Evolutionary conservation across 2,113 vertebrate species (phyloP).

Genomic region (Pteruthius melanotis): DNA sequence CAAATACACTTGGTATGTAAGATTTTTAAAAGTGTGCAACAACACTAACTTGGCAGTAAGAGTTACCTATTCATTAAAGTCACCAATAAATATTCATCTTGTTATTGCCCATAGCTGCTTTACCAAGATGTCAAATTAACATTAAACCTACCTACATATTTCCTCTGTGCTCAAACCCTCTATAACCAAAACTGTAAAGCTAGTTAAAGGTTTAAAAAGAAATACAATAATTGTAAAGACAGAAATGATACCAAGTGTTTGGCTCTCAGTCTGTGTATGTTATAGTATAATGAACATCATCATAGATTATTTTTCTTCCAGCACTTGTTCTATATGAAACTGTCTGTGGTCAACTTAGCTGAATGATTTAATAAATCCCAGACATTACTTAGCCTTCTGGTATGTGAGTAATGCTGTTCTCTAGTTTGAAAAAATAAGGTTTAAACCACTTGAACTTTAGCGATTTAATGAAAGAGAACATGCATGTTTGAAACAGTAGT

Average conservation of each 20-base stretch:
- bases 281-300: background rate
- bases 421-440: constrained; percentile 40
- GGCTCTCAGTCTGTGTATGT: background rate
- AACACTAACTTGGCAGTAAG: background rate
- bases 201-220: background rate
- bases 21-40: background rate
- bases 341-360: constrained; percentile 43
- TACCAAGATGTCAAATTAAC: background rate
- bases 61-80: background rate
- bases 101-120: background rate
- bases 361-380: constrained; percentile 57
- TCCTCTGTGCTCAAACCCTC: background rate
- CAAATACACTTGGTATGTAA: background rate
- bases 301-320: constrained; percentile 12
- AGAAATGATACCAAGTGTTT: background rate
- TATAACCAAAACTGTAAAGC: background rate
- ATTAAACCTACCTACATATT: background rate
- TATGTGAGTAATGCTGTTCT: constrained; percentile 63
- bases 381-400: constrained; percentile 68
- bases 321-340: constrained; percentile 42
- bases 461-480: constrained; percentile 27
- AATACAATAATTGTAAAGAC: background rate
- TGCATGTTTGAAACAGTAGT: constrained; percentile 11
- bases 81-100: background rate
- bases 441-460: constrained; percentile 54